Conservation (phyloP, 2,888 invertebrate genomes). For the Mantis religiosa region DNA sequence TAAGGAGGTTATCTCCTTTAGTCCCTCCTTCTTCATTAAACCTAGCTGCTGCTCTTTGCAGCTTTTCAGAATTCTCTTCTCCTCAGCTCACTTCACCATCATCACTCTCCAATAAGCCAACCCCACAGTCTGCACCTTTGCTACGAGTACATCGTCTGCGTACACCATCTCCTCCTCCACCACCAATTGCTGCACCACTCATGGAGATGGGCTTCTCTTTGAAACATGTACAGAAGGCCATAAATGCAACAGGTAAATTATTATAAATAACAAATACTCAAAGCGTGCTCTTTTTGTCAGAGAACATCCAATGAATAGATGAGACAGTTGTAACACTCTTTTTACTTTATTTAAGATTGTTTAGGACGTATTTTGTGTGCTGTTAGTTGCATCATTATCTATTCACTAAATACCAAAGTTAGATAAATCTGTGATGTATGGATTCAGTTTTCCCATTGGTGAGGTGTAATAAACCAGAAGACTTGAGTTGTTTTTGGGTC, state of each 20-base stretch:
- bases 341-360: no score
- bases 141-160: slow-evolving; percentile 31
- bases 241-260: slow-evolving; percentile 49
- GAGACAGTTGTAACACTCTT: no score
- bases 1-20: slow-evolving; percentile 22
- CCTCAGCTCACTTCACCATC: slow-evolving; percentile 27
- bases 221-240: slow-evolving; percentile 54
- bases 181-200: slow-evolving; percentile 52
- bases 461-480: no score
- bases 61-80: slow-evolving; percentile 30
- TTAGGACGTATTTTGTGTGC: no score
- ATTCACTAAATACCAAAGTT: no score
- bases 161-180: slow-evolving; percentile 46
- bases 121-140: slow-evolving; percentile 28
- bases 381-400: no score
- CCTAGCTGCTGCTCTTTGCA: slow-evolving; percentile 29
- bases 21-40: slow-evolving; percentile 39
- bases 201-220: slow-evolving; percentile 61
- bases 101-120: slow-evolving; percentile 5
- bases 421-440: no score
- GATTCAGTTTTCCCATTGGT: no score
- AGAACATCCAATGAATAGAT: no score
- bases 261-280: no score
- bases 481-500: no score
- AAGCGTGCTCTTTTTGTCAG: no score